These are phyloP conservation scores for Rhagium mordax DNA, from an alignment of 2,888 invertebrate genomes.

Conservation along the genomic window DNA sequence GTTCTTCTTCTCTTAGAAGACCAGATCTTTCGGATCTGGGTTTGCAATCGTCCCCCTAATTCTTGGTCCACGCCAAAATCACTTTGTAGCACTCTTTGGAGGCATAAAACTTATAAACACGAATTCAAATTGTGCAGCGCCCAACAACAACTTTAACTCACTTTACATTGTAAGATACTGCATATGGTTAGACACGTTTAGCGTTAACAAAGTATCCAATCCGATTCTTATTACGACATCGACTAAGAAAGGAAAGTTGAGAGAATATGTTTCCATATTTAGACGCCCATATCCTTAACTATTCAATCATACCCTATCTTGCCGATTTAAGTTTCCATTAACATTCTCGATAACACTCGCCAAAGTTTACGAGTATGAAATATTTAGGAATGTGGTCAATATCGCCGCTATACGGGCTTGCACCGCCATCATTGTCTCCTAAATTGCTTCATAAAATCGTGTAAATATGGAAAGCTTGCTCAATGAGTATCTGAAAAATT, in stretches of 20 bases:
- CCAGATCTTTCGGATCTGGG: too few species aligned
- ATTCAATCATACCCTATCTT: background rate
- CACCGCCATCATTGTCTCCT: slow-evolving; percentile 30
- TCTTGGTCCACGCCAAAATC: too few species aligned
- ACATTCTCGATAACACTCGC: background rate
- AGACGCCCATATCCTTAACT: background rate
- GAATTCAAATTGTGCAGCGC: too few species aligned
- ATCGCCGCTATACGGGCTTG: slow-evolving; percentile 33
- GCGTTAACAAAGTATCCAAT: too few species aligned
- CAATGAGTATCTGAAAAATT: background rate
- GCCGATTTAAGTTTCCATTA: background rate
- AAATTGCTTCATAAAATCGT: slow-evolving; percentile 31
- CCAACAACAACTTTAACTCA: too few species aligned
- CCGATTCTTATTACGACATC: too few species aligned
- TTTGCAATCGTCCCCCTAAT: too few species aligned
- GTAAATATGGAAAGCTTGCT: slow-evolving; percentile 14
- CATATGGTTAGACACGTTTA: too few species aligned
- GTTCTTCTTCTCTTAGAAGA: too few species aligned
- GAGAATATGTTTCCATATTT: background rate
- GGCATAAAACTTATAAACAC: too few species aligned
- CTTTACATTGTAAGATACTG: too few species aligned
- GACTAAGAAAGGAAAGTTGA: background rate
- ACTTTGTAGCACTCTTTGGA: too few species aligned
- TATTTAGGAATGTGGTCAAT: slow-evolving; percentile 42
- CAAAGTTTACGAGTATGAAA: slow-evolving; percentile 35